Percentiles rank a stretch among this genome's conserved stretches.
These are phyloP conservation scores for Ceyx cyanopectus DNA, from an alignment of 2,113 vertebrate genomes.

Conservation along the genomic window DNA sequence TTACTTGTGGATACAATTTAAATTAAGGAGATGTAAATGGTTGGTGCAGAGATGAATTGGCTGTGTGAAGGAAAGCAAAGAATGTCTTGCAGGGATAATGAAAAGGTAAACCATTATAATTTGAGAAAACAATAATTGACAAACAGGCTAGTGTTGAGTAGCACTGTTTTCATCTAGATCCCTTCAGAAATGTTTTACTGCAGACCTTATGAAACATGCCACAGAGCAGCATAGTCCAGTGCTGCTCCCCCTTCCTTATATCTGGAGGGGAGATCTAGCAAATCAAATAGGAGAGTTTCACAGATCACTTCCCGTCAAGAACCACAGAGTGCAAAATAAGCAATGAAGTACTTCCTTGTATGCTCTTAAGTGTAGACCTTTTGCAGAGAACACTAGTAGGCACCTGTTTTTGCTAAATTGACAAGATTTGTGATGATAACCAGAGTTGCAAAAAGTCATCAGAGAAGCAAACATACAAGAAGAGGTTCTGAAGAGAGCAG, in stretches of 20 bases:
- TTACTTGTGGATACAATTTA: constrained; percentile 1
- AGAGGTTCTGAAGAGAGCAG: background rate
- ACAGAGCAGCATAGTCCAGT: background rate
- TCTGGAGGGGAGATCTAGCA: background rate
- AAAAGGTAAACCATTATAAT: background rate
- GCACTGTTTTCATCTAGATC: background rate
- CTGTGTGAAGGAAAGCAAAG: background rate
- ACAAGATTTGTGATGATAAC: background rate
- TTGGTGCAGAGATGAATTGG: background rate
- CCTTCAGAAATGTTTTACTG: background rate
- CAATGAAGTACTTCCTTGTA: background rate
- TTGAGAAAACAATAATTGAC: background rate
- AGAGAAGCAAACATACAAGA: background rate
- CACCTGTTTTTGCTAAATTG: background rate
- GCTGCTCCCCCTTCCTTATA: background rate
- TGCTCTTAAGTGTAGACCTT: background rate
- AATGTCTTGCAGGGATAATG: constrained; percentile 16
- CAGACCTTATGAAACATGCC: background rate
- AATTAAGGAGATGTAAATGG: background rate
- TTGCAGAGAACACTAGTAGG: background rate
- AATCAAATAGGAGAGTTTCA: background rate
- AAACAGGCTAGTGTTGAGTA: background rate
- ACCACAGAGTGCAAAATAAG: background rate
- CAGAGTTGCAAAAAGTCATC: background rate
- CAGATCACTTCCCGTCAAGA: background rate